A percentile compares a stretch with the other conserved stretches of the same genome.
phyloP scores from a whole-genome alignment of 2,888 invertebrate species.

The Xanthorhoe spadicearia region DNA sequence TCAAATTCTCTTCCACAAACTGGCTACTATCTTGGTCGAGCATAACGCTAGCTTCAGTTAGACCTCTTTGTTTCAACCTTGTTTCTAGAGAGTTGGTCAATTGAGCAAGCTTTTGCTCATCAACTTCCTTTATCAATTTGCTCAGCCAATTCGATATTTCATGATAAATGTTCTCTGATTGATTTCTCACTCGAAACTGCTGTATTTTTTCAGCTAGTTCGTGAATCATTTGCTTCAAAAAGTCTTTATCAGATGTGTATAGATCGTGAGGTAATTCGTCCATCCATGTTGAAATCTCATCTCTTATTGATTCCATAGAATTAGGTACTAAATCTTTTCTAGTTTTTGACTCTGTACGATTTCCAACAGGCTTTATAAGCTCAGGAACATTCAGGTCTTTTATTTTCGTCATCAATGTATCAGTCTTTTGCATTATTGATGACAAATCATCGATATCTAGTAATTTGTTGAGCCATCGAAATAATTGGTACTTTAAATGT shows the following conservation, averaged over 20 bases:
- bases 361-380: slow-evolving; percentile 30
- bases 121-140: slow-evolving; percentile 13
- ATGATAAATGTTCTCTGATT: slow-evolving; percentile 25
- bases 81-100: slow-evolving; percentile 34
- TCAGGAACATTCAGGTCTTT: slow-evolving; percentile 41
- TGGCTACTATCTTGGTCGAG: slow-evolving; percentile 41
- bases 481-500: slow-evolving; percentile 62
- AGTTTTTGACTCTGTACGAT: slow-evolving; percentile 1
- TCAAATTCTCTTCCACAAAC: slow-evolving; percentile 47
- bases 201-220: slow-evolving; percentile 41
- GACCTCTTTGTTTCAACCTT: slow-evolving; percentile 33
- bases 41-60: slow-evolving; percentile 30
- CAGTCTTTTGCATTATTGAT: slow-evolving; percentile 41
- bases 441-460: slow-evolving; percentile 45
- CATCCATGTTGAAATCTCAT: slow-evolving; percentile 45
- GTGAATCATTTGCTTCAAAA: slow-evolving; percentile 29
- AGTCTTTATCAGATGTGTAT: slow-evolving; percentile 19
- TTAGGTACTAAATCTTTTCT: slow-evolving; percentile 10
- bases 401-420: slow-evolving; percentile 47
- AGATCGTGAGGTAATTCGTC: slow-evolving; percentile 37
- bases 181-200: slow-evolving; percentile 19
- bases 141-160: slow-evolving; percentile 36
- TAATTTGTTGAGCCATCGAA: slow-evolving; percentile 52
- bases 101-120: slow-evolving; percentile 33
- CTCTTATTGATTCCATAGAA: slow-evolving; percentile 31